phyloP scores from a whole-genome alignment of 2,113 vertebrate genomes.

The Oxygymnocypris stewartii region DNA sequence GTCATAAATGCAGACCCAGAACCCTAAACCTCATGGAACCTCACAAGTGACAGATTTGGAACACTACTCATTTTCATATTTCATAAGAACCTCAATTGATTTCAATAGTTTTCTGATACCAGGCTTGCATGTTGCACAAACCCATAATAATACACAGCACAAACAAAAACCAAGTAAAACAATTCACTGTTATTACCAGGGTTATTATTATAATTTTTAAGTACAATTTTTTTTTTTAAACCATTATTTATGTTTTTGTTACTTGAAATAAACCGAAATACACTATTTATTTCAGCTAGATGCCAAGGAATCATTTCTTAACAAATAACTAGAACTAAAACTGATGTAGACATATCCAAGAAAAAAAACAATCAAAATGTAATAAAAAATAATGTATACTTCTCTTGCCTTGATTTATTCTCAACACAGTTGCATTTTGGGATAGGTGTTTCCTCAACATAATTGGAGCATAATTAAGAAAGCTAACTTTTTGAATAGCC shows the following conservation, averaged over 20 bases:
- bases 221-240: too few species aligned
- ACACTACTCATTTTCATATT: neutral
- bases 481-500: neutral
- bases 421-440: neutral
- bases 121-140: neutral
- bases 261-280: neutral
- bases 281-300: neutral
- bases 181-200: neutral
- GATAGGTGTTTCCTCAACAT: neutral
- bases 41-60: neutral
- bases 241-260: neutral
- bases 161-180: too few species aligned
- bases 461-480: neutral
- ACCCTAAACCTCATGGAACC: neutral
- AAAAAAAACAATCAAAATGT: neutral
- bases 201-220: neutral
- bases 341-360: neutral
- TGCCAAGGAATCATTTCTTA: neutral
- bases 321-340: neutral
- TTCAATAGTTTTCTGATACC: neutral
- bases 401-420: constrained; percentile 4
- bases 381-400: neutral
- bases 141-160: neutral
- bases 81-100: neutral
- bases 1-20: neutral